Evolutionary conservation across 1,140 invertebrate genomes (phyloP), one percentile per base, ranked within the genome.

Genomic region (Druon quercuslanigerum): DNA sequence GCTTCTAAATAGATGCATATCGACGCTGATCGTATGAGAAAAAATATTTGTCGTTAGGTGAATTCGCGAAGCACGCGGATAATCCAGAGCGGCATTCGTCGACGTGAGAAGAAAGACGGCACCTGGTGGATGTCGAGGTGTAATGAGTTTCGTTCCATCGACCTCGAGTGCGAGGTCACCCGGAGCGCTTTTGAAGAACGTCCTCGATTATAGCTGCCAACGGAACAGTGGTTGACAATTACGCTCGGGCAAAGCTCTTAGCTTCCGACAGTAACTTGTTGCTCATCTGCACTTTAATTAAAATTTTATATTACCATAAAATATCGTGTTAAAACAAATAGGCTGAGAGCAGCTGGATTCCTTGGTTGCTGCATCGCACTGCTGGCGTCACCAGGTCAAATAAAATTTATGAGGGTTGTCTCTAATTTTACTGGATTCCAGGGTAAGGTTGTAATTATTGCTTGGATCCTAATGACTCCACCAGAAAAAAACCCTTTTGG

Each of bases 261-360:
- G 12, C 57, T 25, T 14, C 20, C 12, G 57, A 60, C 20, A 33
- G 16, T 33, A 60, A 60, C 57, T 60, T 60, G 57, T 60, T 60
- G 57, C 57, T 60, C 57, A 60, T 60, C 57, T 33, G 19, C 20
- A 60, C 20, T 60, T 60, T 60, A 60, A 60, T 60, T 60, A 60
- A 60, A 60, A 25, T 60, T 60, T 60, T 33, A 60, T 60, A 60
- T 60, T 60, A 20, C 13, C 57, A 33, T 60, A 60, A 60, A 60
- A 60, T 60, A 16, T 14, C 16, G 12, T 33, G 57, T 9, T 46
- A 46, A 46, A 8, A 46, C 40, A 46, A 46, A 46, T 46, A 46
- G 9, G 4, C 11, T 9, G 40, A 11, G 9, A 46, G 40, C 8
- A 46, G 40, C 7, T 46, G 40, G 40, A 11, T 9, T 46, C 9